Conservation (phyloP, 2,888 invertebrate species). For the Lissocephala sabroskyi region DNA sequence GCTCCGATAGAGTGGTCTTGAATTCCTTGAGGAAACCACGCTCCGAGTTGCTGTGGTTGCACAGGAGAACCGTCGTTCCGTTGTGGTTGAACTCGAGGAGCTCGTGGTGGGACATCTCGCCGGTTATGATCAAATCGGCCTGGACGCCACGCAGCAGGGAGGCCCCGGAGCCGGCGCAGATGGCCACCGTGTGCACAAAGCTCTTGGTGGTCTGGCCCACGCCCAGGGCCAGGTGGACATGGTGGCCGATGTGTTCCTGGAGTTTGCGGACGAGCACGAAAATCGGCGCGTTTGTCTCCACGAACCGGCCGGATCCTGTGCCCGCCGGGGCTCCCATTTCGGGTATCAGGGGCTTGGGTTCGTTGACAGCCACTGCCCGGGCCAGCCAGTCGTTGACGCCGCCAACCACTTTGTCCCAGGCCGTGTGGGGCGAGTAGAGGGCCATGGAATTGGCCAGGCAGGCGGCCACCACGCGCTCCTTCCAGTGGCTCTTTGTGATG, state of each 20-base stretch:
- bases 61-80: conserved; percentile 86
- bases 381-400: conserved; percentile 97
- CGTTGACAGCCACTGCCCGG: conserved; percentile 63
- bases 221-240: conserved; percentile 83
- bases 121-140: conserved; percentile 90
- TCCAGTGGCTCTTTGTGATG: conserved; percentile 85
- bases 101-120: conserved; percentile 97
- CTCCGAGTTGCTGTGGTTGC: conserved; percentile 96
- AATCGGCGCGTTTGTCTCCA: conserved; percentile 70
- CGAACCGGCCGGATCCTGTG: conserved; percentile 76
- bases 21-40: conserved; percentile 85
- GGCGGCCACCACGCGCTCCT: conserved; percentile 85
- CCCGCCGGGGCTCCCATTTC: conserved; percentile 32
- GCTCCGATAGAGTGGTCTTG: conserved; percentile 65
- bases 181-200: conserved; percentile 78
- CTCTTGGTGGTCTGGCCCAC: conserved; percentile 70
- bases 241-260: conserved; percentile 77
- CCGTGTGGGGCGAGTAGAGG: conserved; percentile 94
- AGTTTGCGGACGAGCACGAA: conserved; percentile 72
- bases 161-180: conserved; percentile 93
- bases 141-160: conserved; percentile 81
- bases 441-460: conserved; percentile 90
- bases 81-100: conserved; percentile 88
- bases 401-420: conserved; percentile 86
- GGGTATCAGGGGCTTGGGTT: conserved; percentile 49